Evolutionary conservation across 2,113 vertebrate species (phyloP).

Genomic region (Nymphicus hollandicus): DNA sequence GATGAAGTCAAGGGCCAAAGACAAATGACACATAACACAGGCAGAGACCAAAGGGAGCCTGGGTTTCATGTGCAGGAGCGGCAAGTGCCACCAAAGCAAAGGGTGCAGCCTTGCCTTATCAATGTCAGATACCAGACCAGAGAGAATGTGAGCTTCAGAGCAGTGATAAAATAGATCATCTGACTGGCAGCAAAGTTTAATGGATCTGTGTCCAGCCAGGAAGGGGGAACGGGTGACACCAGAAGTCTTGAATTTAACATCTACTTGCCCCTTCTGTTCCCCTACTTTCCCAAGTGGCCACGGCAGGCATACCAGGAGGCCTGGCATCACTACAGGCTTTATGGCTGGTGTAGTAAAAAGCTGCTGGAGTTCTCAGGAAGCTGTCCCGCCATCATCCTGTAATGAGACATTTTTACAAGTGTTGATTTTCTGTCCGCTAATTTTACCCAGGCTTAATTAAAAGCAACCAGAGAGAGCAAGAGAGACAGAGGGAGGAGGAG

Average conservation of each 20-base stretch:
- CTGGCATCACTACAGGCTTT: neutral
- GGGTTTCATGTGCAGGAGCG: rapidly evolving
- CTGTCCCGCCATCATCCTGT: neutral
- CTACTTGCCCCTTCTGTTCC: neutral
- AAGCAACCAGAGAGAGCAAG: conserved; percentile 29
- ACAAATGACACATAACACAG: neutral
- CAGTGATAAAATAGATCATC: rapidly evolving
- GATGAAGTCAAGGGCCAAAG: neutral
- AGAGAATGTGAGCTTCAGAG: rapidly evolving
- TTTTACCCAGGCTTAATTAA: conserved; percentile 55
- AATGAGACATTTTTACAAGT: conserved; percentile 19
- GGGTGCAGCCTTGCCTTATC: no score
- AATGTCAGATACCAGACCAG: neutral
- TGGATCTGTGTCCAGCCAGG: rapidly evolving
- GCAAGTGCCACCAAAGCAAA: neutral
- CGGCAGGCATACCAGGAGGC: neutral
- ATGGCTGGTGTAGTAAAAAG: neutral
- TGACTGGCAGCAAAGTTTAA: neutral
- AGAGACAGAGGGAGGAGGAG: neutral
- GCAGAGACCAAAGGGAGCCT: neutral
- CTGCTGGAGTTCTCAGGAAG: neutral
- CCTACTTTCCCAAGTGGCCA: neutral
- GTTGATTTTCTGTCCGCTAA: conserved; percentile 31
- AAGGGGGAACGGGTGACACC: neutral
- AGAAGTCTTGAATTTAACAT: neutral